These are phyloP conservation scores for Pampusana beccarii DNA, from an alignment of 2,113 vertebrate genomes.

Conservation along the genomic window DNA sequence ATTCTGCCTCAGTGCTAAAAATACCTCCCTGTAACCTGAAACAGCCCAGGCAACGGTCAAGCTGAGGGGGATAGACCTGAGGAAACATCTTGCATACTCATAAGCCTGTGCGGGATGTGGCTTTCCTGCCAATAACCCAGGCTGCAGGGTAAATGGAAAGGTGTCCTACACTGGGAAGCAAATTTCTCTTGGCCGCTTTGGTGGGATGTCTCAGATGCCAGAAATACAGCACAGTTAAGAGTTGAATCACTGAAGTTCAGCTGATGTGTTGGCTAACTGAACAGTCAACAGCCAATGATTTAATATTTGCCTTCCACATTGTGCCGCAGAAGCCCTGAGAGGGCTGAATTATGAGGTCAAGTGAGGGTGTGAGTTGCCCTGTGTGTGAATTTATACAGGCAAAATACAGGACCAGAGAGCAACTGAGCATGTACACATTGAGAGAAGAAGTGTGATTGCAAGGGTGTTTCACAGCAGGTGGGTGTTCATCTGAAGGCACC, in stretches of 20 bases:
- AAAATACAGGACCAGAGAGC: background rate
- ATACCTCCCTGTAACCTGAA: background rate
- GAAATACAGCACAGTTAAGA: background rate
- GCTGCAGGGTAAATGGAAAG: background rate
- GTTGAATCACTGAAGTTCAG: background rate
- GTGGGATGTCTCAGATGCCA: background rate
- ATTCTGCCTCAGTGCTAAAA: background rate
- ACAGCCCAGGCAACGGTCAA: background rate
- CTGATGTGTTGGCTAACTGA: background rate
- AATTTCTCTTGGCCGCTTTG: background rate
- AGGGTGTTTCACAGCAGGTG: background rate
- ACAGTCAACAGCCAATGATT: background rate
- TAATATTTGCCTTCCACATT: background rate
- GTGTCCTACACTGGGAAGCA: background rate
- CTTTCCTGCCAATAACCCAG: background rate
- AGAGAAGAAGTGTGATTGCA: background rate
- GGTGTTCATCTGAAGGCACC: background rate
- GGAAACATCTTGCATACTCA: background rate
- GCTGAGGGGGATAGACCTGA: background rate
- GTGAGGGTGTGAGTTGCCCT: accelerated
- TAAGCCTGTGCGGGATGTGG: background rate
- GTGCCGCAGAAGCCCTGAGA: background rate
- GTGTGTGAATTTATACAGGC: background rate
- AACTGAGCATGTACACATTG: background rate
- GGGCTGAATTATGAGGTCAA: background rate